Percentiles rank a stretch among this genome's conserved stretches.
These are phyloP conservation scores for Colius striatus DNA, from an alignment of 2,113 vertebrate species.

Conservation along the genomic window DNA sequence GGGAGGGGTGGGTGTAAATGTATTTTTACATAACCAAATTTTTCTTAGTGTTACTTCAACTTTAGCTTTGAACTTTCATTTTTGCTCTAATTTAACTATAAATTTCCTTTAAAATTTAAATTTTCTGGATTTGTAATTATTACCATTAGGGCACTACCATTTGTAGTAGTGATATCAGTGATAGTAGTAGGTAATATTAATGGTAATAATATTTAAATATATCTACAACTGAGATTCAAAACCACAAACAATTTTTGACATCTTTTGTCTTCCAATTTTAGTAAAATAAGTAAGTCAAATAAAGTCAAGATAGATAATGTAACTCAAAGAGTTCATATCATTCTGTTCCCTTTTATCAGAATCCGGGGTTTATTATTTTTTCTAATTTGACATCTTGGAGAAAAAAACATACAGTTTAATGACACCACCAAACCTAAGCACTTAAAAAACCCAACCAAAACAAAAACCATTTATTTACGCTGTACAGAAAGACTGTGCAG, in stretches of 20 bases:
- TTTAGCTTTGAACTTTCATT: background rate
- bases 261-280: background rate
- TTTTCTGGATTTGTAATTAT: background rate
- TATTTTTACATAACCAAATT: background rate
- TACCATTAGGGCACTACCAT: background rate
- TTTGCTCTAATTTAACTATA: background rate
- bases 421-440: background rate
- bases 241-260: background rate
- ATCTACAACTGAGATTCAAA: background rate
- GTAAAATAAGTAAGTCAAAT: background rate
- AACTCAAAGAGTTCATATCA: background rate
- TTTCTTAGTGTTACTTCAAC: background rate
- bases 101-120: background rate
- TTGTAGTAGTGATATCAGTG: too few relatives aligned
- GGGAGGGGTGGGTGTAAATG: rapidly evolving
- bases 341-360: background rate
- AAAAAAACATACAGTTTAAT: background rate
- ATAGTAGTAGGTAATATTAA: background rate
- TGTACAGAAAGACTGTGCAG: background rate
- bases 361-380: background rate
- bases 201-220: background rate
- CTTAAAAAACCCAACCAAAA: background rate
- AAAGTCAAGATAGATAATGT: background rate
- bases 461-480: background rate
- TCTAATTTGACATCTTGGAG: background rate